phyloP scores from a whole-genome alignment of 2,888 invertebrate genomes.

The Listrodromus nycthemerus region DNA sequence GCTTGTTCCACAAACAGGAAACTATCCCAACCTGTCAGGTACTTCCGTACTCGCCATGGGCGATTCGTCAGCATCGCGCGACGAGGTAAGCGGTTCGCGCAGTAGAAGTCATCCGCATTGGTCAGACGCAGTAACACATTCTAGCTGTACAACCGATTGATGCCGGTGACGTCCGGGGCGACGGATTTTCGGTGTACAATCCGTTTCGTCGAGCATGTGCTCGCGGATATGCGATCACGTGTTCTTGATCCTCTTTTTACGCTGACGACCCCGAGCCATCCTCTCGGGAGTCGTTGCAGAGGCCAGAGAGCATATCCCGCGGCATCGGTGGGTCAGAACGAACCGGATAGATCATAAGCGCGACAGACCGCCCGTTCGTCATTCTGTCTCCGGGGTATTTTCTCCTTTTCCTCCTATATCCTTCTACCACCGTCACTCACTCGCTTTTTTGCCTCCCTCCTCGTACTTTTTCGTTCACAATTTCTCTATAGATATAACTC shows the following conservation, averaged over 20 bases:
- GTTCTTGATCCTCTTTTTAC: not conserved
- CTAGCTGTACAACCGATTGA: not conserved
- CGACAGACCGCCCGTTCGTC: constrained; percentile 75
- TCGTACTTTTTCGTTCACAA: constrained; percentile 47
- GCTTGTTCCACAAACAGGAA: not conserved
- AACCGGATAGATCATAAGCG: constrained; percentile 71
- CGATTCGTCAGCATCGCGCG: not conserved
- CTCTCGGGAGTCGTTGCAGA: constrained; percentile 9
- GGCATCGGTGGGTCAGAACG: constrained; percentile 36
- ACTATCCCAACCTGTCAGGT: not conserved
- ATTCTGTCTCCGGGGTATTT: constrained; percentile 70
- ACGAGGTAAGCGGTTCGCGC: not conserved
- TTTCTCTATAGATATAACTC: constrained; percentile 42
- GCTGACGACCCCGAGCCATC: constrained; percentile 14
- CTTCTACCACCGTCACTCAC: constrained; percentile 34
- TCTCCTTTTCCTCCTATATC: constrained; percentile 57
- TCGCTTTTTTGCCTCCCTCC: constrained; percentile 10
- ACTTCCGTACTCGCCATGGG: not conserved
- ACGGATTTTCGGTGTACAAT: constrained; percentile 15
- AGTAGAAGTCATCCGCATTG: constrained; percentile 14
- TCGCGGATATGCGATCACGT: constrained; percentile 1
- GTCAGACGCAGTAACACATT: constrained; percentile 7
- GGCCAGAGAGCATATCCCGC: constrained; percentile 23
- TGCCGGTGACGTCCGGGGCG: not conserved
- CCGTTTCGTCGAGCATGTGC: constrained; percentile 12